A percentile compares a stretch with the other conserved stretches of the same genome.
phyloP scores from a whole-genome alignment of 2,888 invertebrate genomes.

The Pachydiplax longipennis region DNA sequence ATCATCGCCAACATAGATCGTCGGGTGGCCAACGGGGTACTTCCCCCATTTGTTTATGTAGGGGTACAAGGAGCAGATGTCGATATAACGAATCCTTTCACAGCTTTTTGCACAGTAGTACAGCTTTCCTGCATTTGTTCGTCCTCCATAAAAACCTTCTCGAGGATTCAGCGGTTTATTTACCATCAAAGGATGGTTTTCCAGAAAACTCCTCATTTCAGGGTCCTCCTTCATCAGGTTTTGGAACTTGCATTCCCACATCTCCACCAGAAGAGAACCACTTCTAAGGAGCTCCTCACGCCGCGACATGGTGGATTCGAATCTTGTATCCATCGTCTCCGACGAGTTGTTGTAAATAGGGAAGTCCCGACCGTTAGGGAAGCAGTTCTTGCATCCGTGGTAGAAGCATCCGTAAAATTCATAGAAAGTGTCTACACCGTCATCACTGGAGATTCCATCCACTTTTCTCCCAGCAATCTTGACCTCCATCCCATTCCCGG shows the following conservation, averaged over 20 bases:
- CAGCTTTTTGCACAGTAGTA: slow-evolving; percentile 9
- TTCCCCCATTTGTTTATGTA: background rate
- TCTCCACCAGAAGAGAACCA: background rate
- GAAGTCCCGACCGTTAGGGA: background rate
- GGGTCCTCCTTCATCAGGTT: background rate
- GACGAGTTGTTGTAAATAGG: background rate
- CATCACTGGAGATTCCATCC: background rate
- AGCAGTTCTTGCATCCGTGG: background rate
- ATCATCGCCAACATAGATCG: slow-evolving; percentile 49
- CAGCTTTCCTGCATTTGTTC: too few species aligned
- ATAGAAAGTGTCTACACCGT: background rate
- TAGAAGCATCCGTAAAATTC: background rate
- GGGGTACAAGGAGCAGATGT: too few species aligned
- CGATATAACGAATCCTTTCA: too few species aligned
- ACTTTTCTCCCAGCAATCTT: background rate
- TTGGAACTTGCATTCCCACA: too few species aligned
- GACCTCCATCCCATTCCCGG: background rate
- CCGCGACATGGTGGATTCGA: background rate
- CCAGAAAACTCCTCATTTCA: background rate
- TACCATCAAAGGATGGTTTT: background rate
- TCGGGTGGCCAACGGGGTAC: too few species aligned
- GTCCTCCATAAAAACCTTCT: too few species aligned
- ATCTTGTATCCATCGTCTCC: too few species aligned
- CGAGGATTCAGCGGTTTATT: background rate
- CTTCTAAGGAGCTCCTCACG: background rate